Evolutionary conservation across 2,888 invertebrate genomes (phyloP), one percentile per base, ranked within the genome.

Genomic region (Caenorhabditis sulstoni): DNA sequence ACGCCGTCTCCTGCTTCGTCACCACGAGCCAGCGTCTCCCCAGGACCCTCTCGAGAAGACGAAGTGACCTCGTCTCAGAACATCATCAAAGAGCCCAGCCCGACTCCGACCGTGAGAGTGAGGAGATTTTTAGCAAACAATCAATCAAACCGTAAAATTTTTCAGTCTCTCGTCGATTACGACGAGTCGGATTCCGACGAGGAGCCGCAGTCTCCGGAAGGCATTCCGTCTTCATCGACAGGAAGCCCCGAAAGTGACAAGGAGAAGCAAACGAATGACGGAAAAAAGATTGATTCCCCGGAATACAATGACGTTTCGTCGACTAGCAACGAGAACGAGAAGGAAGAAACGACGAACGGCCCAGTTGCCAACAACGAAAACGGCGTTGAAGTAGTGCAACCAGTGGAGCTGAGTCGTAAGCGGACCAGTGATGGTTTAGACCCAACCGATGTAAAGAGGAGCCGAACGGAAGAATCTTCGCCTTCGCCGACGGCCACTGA

Each of bases 151-250:
- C 8, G 23, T 11, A 1, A 20, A 11, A 18, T 35, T 62, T 74
- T 84, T 49, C 71, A 82, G 83, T 79, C 79, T 0, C 78, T 85
- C 16, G 84, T 84, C 7, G 86, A 86, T 57, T 86, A 86, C 67
- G 86, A 82, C 45, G 84, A 84, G 23, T 84, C 84, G 8, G 84
- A 85, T 64, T 71, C 79, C n/a, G 84, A 84, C 16, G 83, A 81
- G 35, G 83, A 83, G 20, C 23, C 52, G 4, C 52, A 68, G 3
- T 66, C 71, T 8, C 71, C 78, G 0, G 85, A 84, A 49, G 81
- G 82, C 1, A 47, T 83, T 18, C 84, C 84, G 14, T 80, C 84
- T 0, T 84, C 84, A 4, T 84, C 84, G 5, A 84, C 84, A 12
- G 84, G 84, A 18, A 83, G 82, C 53, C 84, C 84, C 0, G 81